Conservation (phyloP, 2,888 invertebrate species). For the Epinotia ramella region DNA sequence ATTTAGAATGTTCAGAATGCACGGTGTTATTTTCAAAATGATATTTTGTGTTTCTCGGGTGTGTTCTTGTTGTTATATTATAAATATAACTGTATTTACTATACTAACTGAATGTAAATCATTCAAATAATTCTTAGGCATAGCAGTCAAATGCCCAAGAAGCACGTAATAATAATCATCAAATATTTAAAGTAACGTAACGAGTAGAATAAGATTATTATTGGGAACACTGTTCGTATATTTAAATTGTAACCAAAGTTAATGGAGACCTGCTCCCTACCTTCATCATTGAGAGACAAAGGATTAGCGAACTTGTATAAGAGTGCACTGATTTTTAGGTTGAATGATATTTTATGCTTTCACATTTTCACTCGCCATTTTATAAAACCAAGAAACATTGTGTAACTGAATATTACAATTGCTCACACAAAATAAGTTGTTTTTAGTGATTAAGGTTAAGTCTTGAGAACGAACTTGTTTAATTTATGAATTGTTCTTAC, state of each 20-base stretch:
- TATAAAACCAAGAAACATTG: neutral
- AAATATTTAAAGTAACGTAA: slow-evolving; percentile 16
- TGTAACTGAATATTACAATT: slow-evolving; percentile 46
- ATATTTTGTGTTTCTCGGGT: neutral
- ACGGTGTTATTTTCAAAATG: slow-evolving; percentile 4
- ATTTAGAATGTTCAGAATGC: neutral
- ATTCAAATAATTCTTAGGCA: slow-evolving; percentile 24
- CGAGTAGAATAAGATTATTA: slow-evolving; percentile 34
- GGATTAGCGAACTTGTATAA: neutral
- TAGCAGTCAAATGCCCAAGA: neutral
- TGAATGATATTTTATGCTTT: neutral
- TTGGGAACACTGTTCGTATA: slow-evolving; percentile 30
- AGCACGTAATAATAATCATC: slow-evolving; percentile 26
- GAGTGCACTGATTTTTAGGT: neutral
- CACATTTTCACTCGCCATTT: neutral
- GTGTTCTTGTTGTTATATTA: slow-evolving; percentile 22
- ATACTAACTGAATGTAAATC: slow-evolving; percentile 13
- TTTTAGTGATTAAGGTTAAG: slow-evolving; percentile 70
- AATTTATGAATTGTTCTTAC: slow-evolving; percentile 48
- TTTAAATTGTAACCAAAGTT: slow-evolving; percentile 11
- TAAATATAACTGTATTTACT: slow-evolving; percentile 20
- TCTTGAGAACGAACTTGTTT: slow-evolving; percentile 59
- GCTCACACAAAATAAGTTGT: slow-evolving; percentile 61
- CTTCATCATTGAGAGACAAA: neutral
- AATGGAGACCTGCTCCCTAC: neutral